A percentile compares a stretch with the other conserved stretches of the same genome.
Evolutionary conservation across 2,113 vertebrate genomes (phyloP).

Genomic region (Solenodon paradoxus): DNA sequence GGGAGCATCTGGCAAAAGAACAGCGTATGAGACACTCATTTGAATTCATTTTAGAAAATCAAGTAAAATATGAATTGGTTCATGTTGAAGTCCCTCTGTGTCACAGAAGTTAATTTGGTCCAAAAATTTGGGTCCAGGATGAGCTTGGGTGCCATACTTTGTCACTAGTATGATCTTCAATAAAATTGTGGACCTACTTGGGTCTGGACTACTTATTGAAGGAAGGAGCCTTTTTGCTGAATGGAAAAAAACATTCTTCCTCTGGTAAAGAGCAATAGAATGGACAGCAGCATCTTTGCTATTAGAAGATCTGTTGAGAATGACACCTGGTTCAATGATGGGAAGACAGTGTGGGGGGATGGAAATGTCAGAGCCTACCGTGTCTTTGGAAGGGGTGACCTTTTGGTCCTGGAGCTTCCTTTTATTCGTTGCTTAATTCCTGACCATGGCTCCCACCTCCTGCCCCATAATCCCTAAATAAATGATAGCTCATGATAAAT

Average conservation of each 20-base stretch:
- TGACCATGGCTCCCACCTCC: background rate
- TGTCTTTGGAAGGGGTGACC: background rate
- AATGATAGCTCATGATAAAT: background rate
- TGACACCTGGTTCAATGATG: background rate
- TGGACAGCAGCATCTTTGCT: background rate
- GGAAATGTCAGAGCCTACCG: background rate
- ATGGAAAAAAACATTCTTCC: background rate
- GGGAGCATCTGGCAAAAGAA: slow-evolving; percentile 79
- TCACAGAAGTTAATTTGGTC: slow-evolving; percentile 59
- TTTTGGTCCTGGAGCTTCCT: background rate
- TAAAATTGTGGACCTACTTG: background rate
- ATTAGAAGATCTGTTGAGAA: background rate
- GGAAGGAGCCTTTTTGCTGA: background rate
- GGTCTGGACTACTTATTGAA: background rate
- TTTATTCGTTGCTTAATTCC: background rate
- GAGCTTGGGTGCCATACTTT: background rate
- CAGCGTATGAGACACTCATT: slow-evolving; percentile 65
- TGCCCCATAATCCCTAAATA: background rate
- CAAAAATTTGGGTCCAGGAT: slow-evolving; percentile 52
- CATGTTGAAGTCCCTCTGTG: slow-evolving; percentile 57
- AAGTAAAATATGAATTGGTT: slow-evolving; percentile 73
- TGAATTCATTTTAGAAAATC: slow-evolving; percentile 77
- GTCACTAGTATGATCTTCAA: background rate
- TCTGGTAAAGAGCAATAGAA: background rate
- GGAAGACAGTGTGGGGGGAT: background rate